Evolutionary conservation across 2,888 invertebrate genomes (phyloP).

Genomic region (Tenodera sinensis): DNA sequence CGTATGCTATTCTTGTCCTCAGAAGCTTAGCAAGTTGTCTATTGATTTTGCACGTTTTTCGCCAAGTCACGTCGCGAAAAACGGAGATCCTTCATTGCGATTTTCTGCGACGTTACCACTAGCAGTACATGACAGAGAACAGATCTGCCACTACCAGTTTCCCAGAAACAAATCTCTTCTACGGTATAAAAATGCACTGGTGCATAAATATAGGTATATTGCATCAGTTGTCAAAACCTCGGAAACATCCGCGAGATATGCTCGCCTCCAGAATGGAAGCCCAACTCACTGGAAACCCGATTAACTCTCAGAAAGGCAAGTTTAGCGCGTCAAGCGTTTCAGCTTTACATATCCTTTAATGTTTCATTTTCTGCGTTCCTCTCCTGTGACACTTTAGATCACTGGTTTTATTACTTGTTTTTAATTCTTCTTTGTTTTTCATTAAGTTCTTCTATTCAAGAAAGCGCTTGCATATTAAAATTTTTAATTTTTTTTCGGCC

Average conservation of each 20-base stretch:
- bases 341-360: not conserved
- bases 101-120: not conserved
- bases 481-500: too few species aligned
- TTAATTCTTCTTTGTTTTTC: too few species aligned
- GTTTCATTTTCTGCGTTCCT: too few species aligned
- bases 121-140: not conserved
- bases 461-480: too few species aligned
- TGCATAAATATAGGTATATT: not conserved
- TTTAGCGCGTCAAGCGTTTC: not conserved
- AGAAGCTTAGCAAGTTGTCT: not conserved
- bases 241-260: too few species aligned
- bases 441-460: too few species aligned
- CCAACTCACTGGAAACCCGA: not conserved
- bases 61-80: not conserved
- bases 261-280: too few species aligned
- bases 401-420: too few species aligned
- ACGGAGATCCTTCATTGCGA: not conserved
- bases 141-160: not conserved
- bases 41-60: not conserved
- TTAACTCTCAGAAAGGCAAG: not conserved
- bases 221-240: not conserved
- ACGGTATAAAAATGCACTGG: not conserved
- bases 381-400: too few species aligned
- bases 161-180: not conserved
- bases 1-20: not conserved